Evolutionary conservation across 1,140 invertebrate species (phyloP).

Genomic region (Papilio xuthus): DNA sequence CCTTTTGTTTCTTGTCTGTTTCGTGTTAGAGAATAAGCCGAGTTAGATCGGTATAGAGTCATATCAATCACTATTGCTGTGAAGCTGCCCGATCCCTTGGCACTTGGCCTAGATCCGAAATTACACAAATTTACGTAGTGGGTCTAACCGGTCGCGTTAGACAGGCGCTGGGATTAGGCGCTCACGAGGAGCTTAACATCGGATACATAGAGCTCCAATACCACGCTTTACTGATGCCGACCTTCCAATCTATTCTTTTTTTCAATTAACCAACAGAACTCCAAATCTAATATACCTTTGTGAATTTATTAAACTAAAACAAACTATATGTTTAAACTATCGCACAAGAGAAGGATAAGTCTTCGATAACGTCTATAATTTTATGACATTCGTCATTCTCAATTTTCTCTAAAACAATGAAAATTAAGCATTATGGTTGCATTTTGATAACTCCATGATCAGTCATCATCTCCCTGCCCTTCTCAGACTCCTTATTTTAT

Average conservation of each 20-base stretch:
- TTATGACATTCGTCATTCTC: not conserved
- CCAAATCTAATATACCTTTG: constrained; percentile 46
- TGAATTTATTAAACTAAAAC: constrained; percentile 29
- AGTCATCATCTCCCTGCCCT: not conserved
- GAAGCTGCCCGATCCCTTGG: constrained; percentile 74
- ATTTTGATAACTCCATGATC: not conserved
- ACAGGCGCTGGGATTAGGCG: constrained; percentile 69
- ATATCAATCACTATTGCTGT: constrained; percentile 80
- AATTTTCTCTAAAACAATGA: not conserved
- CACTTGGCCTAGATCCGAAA: constrained; percentile 79
- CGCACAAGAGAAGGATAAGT: too few relatives aligned
- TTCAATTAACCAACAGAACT: constrained; percentile 46
- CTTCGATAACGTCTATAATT: too few relatives aligned
- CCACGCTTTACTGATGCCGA: constrained; percentile 66
- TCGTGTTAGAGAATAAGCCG: constrained; percentile 57
- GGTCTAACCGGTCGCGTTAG: constrained; percentile 71
- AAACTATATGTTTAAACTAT: too few relatives aligned
- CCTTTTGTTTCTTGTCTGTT: not conserved
- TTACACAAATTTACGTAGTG: constrained; percentile 79
- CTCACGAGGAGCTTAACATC: constrained; percentile 67
- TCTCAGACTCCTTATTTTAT: too few relatives aligned
- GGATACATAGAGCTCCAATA: constrained; percentile 65
- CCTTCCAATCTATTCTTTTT: constrained; percentile 48
- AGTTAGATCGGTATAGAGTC: constrained; percentile 66
- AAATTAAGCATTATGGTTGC: not conserved